A percentile compares a stretch with the other conserved stretches of the same genome.
These are phyloP conservation scores for Tokudaia tokunoshimensis DNA, from an alignment of 2,797 vertebrate genomes.

Conservation along the genomic window DNA sequence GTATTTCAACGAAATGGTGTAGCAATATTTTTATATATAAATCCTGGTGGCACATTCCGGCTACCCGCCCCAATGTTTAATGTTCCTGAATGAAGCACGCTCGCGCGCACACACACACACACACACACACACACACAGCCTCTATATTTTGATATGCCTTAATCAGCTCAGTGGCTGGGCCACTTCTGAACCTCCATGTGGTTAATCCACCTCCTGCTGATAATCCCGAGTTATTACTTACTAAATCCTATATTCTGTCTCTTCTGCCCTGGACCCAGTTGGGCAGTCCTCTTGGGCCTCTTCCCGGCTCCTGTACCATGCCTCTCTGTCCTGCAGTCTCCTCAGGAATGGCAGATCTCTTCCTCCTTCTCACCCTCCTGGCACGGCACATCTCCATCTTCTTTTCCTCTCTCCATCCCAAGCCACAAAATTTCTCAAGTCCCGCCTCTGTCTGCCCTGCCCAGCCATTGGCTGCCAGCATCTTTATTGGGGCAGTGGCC, in stretches of 20 bases:
- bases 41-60: background rate
- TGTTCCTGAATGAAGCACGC: too few species aligned
- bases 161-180: background rate
- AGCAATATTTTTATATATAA: background rate
- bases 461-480: background rate
- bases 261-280: background rate
- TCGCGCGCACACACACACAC: too few species aligned
- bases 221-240: background rate
- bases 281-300: background rate
- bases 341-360: too few species aligned
- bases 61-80: background rate
- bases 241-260: background rate
- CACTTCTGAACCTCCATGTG: background rate
- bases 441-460: background rate
- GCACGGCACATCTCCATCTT: background rate
- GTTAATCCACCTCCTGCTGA: background rate
- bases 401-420: background rate
- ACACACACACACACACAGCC: background rate
- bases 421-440: background rate
- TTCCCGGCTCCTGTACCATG: background rate
- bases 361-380: too few species aligned
- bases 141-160: background rate
- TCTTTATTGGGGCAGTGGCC: background rate
- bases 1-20: background rate
- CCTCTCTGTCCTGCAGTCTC: background rate